These are phyloP conservation scores for Chunga burmeisteri DNA, from an alignment of 2,113 vertebrate genomes.

Conservation along the genomic window DNA sequence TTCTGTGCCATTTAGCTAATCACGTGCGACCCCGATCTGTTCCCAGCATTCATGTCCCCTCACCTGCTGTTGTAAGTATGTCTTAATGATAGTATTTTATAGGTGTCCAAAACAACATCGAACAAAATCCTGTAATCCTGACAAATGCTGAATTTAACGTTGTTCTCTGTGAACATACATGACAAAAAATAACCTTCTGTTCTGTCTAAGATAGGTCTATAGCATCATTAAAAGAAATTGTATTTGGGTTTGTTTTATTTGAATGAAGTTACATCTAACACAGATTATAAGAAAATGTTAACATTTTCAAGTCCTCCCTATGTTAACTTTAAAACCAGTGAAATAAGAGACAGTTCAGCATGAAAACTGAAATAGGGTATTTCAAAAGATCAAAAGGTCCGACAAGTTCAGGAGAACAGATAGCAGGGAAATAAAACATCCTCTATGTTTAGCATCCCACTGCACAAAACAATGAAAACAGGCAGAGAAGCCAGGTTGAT, in stretches of 20 bases:
- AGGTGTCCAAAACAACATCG: background rate
- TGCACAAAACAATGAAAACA: background rate
- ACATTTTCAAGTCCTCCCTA: background rate
- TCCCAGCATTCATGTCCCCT: conserved; percentile 96
- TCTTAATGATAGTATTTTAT: background rate
- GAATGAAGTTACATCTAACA: background rate
- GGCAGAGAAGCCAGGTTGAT: background rate
- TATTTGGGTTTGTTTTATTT: background rate
- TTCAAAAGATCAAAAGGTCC: background rate
- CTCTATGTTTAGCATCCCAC: background rate
- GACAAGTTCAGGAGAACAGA: background rate
- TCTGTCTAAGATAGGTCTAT: background rate
- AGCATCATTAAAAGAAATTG: background rate
- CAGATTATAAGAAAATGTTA: background rate
- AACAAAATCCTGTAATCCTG: background rate
- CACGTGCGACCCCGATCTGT: conserved; percentile 95
- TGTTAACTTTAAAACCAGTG: background rate
- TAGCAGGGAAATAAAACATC: background rate
- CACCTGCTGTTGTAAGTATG: conserved; percentile 92
- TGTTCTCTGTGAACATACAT: rapidly evolving
- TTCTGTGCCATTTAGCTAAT: conserved; percentile 96
- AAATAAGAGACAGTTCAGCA: background rate
- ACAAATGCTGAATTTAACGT: background rate
- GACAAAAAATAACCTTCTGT: background rate
- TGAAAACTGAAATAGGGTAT: background rate